phyloP scores from a whole-genome alignment of 2,113 vertebrate genomes.

The Lontra canadensis region DNA sequence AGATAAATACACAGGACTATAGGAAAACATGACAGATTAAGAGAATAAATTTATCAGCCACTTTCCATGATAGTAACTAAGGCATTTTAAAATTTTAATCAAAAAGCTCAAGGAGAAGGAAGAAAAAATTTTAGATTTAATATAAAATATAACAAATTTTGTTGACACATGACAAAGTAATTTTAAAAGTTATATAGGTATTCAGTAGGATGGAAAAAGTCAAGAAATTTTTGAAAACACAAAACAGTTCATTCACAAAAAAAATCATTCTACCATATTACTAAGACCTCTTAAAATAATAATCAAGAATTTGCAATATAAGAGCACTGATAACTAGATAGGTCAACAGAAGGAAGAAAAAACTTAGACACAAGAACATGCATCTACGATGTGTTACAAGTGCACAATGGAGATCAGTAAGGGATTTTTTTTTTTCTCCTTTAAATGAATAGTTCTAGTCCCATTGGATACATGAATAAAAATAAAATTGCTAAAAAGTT shows the following conservation, averaged over 20 bases:
- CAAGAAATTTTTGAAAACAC: neutral
- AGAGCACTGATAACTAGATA: too few relatives aligned
- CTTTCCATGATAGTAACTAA: too few relatives aligned
- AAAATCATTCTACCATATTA: neutral
- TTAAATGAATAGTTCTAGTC: neutral
- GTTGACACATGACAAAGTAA: neutral
- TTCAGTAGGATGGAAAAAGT: neutral
- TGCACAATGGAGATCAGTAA: neutral
- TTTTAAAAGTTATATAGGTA: neutral
- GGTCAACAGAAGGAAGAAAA: neutral
- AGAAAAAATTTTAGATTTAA: neutral
- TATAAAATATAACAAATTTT: neutral
- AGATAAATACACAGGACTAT: neutral
- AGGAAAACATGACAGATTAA: neutral
- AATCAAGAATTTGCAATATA: neutral
- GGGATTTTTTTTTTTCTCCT: neutral
- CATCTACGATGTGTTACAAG: neutral
- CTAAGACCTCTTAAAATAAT: neutral
- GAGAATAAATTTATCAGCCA: neutral
- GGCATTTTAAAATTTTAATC: neutral
- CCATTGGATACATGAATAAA: neutral
- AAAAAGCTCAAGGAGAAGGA: neutral
- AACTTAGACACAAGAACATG: neutral
- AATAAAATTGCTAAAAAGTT: neutral
- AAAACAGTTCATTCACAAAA: neutral